These are phyloP conservation scores for Cynodonichthys magdalenae DNA, from an alignment of 2,797 vertebrate species.

Conservation along the genomic window DNA sequence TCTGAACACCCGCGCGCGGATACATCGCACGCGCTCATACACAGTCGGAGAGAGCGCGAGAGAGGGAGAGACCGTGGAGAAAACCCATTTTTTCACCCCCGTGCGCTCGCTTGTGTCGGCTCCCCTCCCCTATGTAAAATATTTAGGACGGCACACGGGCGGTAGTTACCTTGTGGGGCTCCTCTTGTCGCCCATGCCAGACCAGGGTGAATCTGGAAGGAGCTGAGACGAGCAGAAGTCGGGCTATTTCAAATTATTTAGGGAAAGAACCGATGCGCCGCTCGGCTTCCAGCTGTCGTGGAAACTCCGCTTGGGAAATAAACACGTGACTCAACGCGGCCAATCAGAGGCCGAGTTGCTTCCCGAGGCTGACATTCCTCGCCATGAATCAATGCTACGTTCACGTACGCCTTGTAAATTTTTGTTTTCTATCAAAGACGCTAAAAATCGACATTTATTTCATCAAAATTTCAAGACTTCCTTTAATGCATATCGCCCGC, in stretches of 20 bases:
- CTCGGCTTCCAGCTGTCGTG: conserved; percentile 90
- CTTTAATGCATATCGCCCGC: no score
- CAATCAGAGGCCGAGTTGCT: conserved; percentile 74
- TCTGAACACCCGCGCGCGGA: conserved; percentile 70
- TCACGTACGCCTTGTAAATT: conserved; percentile 37
- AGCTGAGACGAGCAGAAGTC: conserved; percentile 72
- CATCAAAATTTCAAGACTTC: no score
- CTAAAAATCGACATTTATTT: background rate
- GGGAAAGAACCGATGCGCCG: conserved; percentile 75
- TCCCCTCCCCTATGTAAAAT: conserved; percentile 45
- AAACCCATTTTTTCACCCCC: conserved; percentile 55
- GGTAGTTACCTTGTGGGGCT: conserved; percentile 95
- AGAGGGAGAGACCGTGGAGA: conserved; percentile 58
- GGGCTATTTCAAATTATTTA: conserved; percentile 58
- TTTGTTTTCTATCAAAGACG: background rate
- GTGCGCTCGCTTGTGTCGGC: conserved; percentile 62
- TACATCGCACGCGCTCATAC: conserved; percentile 36
- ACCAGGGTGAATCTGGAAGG: conserved; percentile 71
- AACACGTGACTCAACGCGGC: conserved; percentile 73
- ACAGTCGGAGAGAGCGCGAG: conserved; percentile 15
- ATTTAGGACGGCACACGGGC: conserved; percentile 36
- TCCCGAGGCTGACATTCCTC: conserved; percentile 76
- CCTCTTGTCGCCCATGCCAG: conserved; percentile 98
- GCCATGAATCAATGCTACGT: conserved; percentile 66
- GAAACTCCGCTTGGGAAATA: conserved; percentile 86